Percentiles rank a stretch among this genome's conserved stretches.
Conservation (phyloP, 2,888 invertebrate species). For the Eristalinus aeneus region DNA sequence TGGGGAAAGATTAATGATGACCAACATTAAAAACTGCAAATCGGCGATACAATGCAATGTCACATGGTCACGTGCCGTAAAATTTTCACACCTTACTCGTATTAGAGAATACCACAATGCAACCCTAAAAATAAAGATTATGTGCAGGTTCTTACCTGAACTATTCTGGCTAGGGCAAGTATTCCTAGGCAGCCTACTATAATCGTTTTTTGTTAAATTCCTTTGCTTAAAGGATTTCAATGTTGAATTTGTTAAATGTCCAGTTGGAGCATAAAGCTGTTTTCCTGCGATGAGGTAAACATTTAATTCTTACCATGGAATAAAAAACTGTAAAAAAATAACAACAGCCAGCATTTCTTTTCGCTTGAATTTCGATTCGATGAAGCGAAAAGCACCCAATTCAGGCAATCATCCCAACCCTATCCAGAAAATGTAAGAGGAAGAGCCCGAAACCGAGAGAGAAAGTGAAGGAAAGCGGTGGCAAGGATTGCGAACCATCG, state of each 20-base stretch:
- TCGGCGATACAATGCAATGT: not conserved
- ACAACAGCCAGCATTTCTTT: not conserved
- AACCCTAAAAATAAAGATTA: not conserved
- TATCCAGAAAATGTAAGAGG: not conserved
- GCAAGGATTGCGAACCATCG: slow-evolving; percentile 2
- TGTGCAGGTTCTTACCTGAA: not conserved
- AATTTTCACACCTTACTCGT: not conserved
- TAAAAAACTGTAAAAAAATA: not conserved
- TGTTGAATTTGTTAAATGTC: not conserved
- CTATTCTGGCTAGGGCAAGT: not conserved
- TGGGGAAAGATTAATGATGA: not conserved
- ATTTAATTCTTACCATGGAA: not conserved
- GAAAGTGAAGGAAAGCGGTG: not conserved
- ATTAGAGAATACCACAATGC: too few species aligned
- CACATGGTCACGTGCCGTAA: not conserved
- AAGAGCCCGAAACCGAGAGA: not conserved
- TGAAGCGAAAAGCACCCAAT: slow-evolving; percentile 32
- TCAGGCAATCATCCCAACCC: slow-evolving; percentile 22
- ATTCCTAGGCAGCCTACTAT: not conserved
- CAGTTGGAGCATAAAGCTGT: not conserved
- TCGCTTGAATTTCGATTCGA: slow-evolving; percentile 35
- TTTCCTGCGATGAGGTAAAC: not conserved
- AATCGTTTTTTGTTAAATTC: not conserved
- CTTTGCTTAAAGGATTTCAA: not conserved
- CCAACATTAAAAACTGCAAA: not conserved